Evolutionary conservation across 2,888 invertebrate genomes (phyloP).

Genomic region (Agonopterix subpropinquella): DNA sequence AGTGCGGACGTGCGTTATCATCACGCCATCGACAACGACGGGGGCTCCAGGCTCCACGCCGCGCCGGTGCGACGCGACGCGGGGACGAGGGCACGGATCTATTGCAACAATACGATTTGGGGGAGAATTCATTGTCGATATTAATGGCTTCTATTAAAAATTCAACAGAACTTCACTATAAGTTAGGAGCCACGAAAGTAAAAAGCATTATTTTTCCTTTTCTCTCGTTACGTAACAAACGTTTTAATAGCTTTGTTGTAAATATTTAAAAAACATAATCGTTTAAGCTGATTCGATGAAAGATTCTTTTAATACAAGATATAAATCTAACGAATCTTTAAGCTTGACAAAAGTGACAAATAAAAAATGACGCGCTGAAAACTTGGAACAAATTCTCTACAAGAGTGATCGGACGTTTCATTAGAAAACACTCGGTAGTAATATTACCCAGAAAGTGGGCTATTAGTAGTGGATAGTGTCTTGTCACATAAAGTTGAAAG

Average conservation of each 20-base stretch:
- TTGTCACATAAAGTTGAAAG: constrained; percentile 7
- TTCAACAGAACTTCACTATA: too few species aligned
- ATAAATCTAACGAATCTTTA: constrained; percentile 8
- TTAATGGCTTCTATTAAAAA: constrained; percentile 7
- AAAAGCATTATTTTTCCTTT: too few species aligned
- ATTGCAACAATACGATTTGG: constrained; percentile 23
- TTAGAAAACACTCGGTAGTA: constrained; percentile 15
- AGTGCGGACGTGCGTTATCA: constrained; percentile 30
- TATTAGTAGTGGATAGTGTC: constrained; percentile 12
- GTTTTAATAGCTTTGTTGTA: too few species aligned
- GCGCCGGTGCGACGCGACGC: not conserved
- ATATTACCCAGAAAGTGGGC: constrained; percentile 17
- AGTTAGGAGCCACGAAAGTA: too few species aligned
- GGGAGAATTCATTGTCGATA: constrained; percentile 14
- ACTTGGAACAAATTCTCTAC: constrained; percentile 15
- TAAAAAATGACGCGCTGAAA: constrained; percentile 14
- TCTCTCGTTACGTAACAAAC: too few species aligned
- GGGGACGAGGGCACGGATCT: constrained; percentile 6
- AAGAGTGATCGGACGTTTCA: constrained; percentile 21
- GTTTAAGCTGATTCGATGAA: constrained; percentile 13
- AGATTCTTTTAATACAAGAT: constrained; percentile 10
- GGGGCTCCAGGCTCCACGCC: not conserved
- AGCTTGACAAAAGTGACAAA: constrained; percentile 4
- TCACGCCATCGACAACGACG: constrained; percentile 12
- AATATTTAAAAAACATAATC: constrained; percentile 3